Conservation (phyloP, 2,888 invertebrate species). For the Morinoia aosen region DNA sequence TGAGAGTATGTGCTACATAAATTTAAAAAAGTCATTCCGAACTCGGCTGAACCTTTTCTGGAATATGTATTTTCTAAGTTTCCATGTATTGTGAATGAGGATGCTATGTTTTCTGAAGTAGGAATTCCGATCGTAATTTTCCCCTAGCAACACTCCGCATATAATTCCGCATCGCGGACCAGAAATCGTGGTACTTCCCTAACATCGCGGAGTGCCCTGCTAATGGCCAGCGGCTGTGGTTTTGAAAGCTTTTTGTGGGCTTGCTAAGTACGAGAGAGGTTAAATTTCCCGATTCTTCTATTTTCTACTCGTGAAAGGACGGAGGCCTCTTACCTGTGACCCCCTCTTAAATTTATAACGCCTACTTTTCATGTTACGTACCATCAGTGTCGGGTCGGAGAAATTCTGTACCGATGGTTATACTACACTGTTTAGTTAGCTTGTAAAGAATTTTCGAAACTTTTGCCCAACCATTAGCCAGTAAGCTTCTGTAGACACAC, state of each 20-base stretch:
- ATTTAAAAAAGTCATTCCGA: neutral
- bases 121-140: neutral
- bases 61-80: neutral
- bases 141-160: neutral
- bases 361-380: neutral
- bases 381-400: neutral
- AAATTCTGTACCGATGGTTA: neutral
- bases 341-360: neutral
- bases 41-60: neutral
- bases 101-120: neutral
- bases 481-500: neutral
- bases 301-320: neutral
- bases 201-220: neutral
- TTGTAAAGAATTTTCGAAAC: neutral
- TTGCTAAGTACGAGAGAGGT: neutral
- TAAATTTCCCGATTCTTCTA: neutral
- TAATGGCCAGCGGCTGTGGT: neutral
- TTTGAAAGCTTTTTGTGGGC: neutral
- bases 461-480: neutral
- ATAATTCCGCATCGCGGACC: neutral
- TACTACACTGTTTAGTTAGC: neutral
- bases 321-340: neutral
- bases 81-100: neutral
- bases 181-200: neutral
- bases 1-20: neutral